These are phyloP conservation scores for Danio albolineatus DNA, from an alignment of 2,797 vertebrate species.

Conservation along the genomic window DNA sequence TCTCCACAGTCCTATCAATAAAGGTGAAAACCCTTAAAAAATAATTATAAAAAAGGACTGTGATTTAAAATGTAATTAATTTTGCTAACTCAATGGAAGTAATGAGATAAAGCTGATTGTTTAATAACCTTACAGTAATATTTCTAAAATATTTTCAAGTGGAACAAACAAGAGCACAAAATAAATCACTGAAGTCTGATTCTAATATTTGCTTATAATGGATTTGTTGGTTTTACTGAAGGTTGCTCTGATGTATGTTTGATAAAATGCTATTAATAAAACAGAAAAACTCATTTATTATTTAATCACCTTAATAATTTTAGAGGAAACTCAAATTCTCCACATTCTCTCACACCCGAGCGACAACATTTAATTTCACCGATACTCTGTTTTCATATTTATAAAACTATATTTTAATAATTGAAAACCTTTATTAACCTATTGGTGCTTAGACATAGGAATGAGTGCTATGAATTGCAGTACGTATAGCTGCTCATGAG, in stretches of 20 bases:
- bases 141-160: neutral
- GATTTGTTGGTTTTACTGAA: neutral
- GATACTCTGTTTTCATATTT: neutral
- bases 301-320: neutral
- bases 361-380: neutral
- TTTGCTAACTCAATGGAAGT: neutral
- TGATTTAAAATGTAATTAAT: neutral
- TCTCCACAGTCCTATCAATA: no score
- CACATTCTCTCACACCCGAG: neutral
- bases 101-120: neutral
- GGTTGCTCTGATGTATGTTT: neutral
- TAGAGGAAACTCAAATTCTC: neutral
- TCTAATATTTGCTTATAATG: neutral
- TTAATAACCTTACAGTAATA: no score
- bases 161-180: neutral
- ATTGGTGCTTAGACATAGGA: neutral
- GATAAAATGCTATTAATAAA: neutral
- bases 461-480: neutral
- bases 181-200: neutral
- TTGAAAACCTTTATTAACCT: no score
- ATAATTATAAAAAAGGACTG: no score
- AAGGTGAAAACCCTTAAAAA: no score
- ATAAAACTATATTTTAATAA: neutral
- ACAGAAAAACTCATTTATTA: neutral
- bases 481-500: neutral